These are phyloP conservation scores for Tetragonula carbonaria DNA, from an alignment of 2,888 invertebrate species.

Conservation along the genomic window DNA sequence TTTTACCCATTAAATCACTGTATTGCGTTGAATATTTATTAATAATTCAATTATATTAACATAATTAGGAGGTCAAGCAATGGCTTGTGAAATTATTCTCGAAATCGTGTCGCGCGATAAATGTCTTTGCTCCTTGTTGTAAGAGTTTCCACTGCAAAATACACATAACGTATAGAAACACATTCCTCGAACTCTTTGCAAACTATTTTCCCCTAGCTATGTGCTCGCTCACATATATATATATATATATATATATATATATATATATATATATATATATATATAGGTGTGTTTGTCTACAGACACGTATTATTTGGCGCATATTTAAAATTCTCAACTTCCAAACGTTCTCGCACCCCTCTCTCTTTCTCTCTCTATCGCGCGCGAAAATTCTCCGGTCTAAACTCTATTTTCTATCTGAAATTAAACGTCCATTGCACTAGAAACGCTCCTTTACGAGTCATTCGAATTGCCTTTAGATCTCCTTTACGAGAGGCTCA, in stretches of 20 bases:
- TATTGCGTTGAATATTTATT: no score
- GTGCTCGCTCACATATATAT: background rate
- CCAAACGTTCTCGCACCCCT: background rate
- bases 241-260: no score
- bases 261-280: no score
- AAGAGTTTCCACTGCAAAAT: no score
- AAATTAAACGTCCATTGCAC: constrained; percentile 5
- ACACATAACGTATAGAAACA: background rate
- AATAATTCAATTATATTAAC: no score
- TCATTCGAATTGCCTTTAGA: constrained; percentile 8
- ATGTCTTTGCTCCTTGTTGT: no score
- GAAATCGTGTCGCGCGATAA: no score
- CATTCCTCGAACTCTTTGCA: background rate
- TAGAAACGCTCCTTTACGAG: background rate
- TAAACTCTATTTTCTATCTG: background rate
- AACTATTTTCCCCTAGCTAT: background rate
- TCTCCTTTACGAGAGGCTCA: constrained; percentile 4
- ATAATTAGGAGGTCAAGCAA: no score
- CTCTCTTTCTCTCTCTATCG: background rate
- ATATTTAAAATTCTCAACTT: constrained; percentile 16
- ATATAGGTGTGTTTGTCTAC: background rate
- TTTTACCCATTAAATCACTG: no score
- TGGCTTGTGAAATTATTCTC: no score
- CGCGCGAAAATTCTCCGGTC: background rate
- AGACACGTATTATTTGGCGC: background rate